Evolutionary conservation across 1,140 invertebrate genomes (phyloP).

Genomic region (Semibalanus balanoides): DNA sequence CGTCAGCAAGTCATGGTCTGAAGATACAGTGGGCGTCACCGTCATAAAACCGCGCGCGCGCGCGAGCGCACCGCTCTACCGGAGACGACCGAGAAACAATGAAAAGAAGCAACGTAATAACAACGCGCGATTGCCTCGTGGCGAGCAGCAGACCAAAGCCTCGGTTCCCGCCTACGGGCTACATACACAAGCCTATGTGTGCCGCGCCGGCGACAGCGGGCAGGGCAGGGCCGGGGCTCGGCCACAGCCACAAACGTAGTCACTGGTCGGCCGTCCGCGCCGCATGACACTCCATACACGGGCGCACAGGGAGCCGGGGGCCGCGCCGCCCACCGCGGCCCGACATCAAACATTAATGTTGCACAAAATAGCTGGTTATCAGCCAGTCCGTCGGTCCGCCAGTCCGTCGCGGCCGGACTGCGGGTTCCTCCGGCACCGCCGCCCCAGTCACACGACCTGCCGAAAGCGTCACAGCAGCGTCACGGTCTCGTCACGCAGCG

Average conservation of each 20-base stretch:
- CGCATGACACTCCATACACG: background rate
- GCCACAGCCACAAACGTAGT: background rate
- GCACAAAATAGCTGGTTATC: slow-evolving; percentile 2
- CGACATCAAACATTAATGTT: background rate
- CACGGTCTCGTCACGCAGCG: background rate
- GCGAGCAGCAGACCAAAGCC: background rate
- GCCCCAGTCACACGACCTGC: no score
- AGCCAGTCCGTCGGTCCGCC: background rate
- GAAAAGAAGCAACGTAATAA: background rate
- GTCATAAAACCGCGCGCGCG: background rate
- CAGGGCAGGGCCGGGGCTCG: no score
- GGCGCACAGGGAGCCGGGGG: no score
- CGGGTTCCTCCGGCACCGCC: background rate
- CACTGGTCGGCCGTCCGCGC: background rate
- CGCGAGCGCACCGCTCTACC: background rate
- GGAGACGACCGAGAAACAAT: background rate
- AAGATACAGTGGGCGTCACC: background rate
- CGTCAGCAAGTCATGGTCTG: background rate
- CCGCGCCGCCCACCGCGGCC: no score
- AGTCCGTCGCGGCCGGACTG: background rate
- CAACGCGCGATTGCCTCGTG: background rate
- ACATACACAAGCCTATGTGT: background rate
- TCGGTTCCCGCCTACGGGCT: background rate
- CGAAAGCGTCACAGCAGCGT: background rate
- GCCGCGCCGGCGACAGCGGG: no score